phyloP scores from a whole-genome alignment of 2,113 vertebrate species.

The Gymnogyps californianus region DNA sequence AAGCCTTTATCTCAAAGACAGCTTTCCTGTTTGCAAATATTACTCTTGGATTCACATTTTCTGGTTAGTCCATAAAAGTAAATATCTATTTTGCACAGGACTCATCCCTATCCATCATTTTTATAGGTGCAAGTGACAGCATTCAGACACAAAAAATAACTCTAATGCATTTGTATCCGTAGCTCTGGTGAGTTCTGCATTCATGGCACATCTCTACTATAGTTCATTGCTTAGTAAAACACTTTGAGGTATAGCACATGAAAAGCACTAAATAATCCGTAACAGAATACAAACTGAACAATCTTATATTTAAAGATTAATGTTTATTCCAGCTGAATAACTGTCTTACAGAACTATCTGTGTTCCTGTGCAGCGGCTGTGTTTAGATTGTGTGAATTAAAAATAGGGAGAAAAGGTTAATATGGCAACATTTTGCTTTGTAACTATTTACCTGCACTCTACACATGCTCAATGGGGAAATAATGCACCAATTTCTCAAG shows the following conservation, averaged over 20 bases:
- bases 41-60: background rate
- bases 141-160: constrained; percentile 49
- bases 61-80: constrained; percentile 38
- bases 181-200: constrained; percentile 46
- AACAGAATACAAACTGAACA: constrained; percentile 38
- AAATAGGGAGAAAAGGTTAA: constrained; percentile 12
- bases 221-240: constrained; percentile 57
- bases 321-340: constrained; percentile 45
- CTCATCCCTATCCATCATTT: constrained; percentile 20
- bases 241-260: constrained; percentile 45
- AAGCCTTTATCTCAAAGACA: background rate
- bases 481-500: background rate
- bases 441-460: constrained; percentile 14
- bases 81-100: constrained; percentile 29
- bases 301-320: constrained; percentile 64
- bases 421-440: background rate
- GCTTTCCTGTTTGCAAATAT: constrained; percentile 1
- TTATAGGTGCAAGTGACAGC: background rate
- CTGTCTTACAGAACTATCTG: background rate
- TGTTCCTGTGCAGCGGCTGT: background rate
- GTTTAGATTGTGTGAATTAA: background rate
- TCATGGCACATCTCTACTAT: constrained; percentile 21
- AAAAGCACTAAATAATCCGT: constrained; percentile 51
- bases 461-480: background rate
- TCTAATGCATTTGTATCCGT: background rate